These are phyloP conservation scores for Nesidiocoris tenuis DNA, from an alignment of 2,888 invertebrate genomes.

Conservation along the genomic window DNA sequence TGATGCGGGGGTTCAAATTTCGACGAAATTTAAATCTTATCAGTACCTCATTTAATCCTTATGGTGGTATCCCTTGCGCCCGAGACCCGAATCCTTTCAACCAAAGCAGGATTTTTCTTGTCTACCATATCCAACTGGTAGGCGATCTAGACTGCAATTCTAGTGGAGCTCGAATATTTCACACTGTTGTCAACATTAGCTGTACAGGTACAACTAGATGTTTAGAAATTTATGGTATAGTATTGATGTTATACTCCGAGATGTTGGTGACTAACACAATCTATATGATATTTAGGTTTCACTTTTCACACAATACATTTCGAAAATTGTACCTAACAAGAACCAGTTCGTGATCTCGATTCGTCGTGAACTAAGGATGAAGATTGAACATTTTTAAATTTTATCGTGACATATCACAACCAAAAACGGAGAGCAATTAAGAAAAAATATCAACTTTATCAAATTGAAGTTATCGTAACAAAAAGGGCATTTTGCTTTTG, in stretches of 20 bases:
- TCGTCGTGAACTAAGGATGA: neutral
- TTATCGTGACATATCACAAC: constrained; percentile 1
- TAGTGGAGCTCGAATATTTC: neutral
- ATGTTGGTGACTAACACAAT: constrained; percentile 30
- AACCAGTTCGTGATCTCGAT: constrained; percentile 18
- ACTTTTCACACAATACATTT: neutral
- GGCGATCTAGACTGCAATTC: too few species aligned
- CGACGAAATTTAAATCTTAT: too few species aligned
- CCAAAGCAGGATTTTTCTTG: too few species aligned
- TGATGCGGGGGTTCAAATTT: too few species aligned
- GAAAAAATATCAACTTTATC: neutral
- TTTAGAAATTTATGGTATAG: constrained; percentile 5
- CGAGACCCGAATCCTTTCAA: too few species aligned
- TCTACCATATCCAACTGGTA: too few species aligned
- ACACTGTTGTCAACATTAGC: constrained; percentile 13
- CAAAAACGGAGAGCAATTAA: neutral
- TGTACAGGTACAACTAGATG: neutral
- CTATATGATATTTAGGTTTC: neutral
- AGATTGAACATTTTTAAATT: neutral
- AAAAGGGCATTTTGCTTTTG: too few species aligned
- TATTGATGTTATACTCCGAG: neutral
- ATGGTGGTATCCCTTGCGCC: too few species aligned
- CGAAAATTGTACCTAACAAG: constrained; percentile 1
- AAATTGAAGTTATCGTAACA: too few species aligned
- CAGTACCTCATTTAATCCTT: too few species aligned